Evolutionary conservation across 2,113 vertebrate species (phyloP).

Genomic region (Brevimyrus niger): DNA sequence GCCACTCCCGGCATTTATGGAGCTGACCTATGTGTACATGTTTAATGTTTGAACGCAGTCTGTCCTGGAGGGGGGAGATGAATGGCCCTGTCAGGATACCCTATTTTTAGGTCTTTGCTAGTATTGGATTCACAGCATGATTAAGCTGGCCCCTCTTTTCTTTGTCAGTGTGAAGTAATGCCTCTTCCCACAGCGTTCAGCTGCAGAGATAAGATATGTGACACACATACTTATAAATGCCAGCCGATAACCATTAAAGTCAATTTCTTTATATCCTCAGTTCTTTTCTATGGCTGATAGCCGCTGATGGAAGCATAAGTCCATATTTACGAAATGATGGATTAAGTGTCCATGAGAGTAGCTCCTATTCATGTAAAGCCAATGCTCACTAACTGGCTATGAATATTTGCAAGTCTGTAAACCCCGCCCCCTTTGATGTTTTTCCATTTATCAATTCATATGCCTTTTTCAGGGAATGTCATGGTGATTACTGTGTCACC

Average conservation of each 20-base stretch:
- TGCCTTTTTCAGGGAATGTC: not conserved
- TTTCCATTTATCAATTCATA: not conserved
- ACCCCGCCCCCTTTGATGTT: not conserved
- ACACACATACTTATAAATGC: not conserved
- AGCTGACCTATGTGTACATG: not conserved
- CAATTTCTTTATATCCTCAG: not conserved
- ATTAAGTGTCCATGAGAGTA: not conserved
- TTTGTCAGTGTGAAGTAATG: not conserved
- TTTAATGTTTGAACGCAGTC: not conserved
- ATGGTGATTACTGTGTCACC: not conserved
- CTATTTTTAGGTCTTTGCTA: not conserved
- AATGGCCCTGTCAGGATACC: not conserved
- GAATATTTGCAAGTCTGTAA: not conserved
- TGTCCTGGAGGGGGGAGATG: not conserved
- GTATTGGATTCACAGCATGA: conserved; percentile 2
- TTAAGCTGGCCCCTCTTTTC: not conserved
- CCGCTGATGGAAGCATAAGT: not conserved
- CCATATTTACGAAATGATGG: not conserved
- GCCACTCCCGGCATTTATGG: not conserved
- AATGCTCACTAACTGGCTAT: not conserved
- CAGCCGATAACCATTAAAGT: not conserved
- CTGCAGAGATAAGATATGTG: conserved; percentile 4
- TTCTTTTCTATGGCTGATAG: not conserved
- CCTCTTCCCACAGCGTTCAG: conserved; percentile 1
- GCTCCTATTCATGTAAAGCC: not conserved